Evolutionary conservation across 1,140 invertebrate species (phyloP), one percentile per base, ranked within the genome.

Genomic region (Daktulosphaira vitifoliae): DNA sequence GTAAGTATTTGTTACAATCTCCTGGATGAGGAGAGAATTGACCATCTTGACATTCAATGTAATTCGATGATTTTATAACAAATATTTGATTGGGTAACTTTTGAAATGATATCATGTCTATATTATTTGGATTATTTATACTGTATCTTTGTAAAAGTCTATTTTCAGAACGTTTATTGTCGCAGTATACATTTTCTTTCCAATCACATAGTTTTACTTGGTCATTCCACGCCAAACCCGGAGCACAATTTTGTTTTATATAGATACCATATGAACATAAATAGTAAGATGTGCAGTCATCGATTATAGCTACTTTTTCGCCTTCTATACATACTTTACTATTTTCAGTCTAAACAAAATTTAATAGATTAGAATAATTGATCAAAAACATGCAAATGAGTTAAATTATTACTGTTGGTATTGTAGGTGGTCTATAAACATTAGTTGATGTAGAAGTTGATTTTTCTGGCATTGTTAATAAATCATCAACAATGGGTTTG

Each of bases 1-100:
- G 81, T 51, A 84, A 76, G 71, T 90, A 92, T 62, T 83, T 81
- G 1, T 76, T 77, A 69, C 89, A 92, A 69, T 89, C 84, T 42
- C 79, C 75, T 7, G 69, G 68, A 59, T 73, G 69, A 4, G 70
- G 26, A 4, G 68, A 26, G 20, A 69, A 72, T 62, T 65, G 52
- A 23, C 71, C 71, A 62, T 67, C 67, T 22, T 50, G 48, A 42
- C 72, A 73, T 7, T 67, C 70, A 6, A 50, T 38, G 11, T 6
- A 33, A n/a, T n/a, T n/a, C 11, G 29, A 33, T 33, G 5, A 11
- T 33, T 33, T 33, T 5, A 6, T 6, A 5, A 33, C 29, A 33
- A 33, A 33, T 11, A 33, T 6, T 33, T 5, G 29, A 6, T 33
- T 33, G 11, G 29, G 29, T 33, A 33, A 33, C 11, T 33, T 33